phyloP scores from a whole-genome alignment of 2,888 invertebrate species.

The Tinea semifulvella region DNA sequence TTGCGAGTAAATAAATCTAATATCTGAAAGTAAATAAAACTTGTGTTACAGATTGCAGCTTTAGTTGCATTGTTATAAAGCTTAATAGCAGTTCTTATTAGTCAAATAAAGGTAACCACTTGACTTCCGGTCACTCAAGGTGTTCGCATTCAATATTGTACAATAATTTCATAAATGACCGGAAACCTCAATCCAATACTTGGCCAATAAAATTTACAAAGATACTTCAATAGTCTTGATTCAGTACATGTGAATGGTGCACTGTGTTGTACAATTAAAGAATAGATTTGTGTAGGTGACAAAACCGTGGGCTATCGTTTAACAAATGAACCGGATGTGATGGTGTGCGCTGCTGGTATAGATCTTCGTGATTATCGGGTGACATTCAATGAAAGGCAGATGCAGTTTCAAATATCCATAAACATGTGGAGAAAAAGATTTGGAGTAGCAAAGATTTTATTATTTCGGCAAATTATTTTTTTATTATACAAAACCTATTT shows the following conservation, averaged over 20 bases:
- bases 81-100: conserved; percentile 15
- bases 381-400: conserved; percentile 42
- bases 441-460: too few relatives aligned
- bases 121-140: conserved; percentile 26
- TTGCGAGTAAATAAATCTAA: too few relatives aligned
- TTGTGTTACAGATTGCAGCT: too few relatives aligned
- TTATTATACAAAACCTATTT: too few relatives aligned
- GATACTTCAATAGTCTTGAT: background rate
- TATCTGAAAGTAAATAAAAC: too few relatives aligned
- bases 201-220: conserved; percentile 4
- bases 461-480: conserved; percentile 11
- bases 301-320: conserved; percentile 25
- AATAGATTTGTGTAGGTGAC: conserved; percentile 20
- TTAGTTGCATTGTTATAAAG: conserved; percentile 16
- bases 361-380: conserved; percentile 25
- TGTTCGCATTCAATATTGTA: conserved; percentile 28
- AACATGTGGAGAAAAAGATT: conserved; percentile 39
- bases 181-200: conserved; percentile 9
- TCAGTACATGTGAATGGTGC: background rate
- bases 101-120: conserved; percentile 20
- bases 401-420: conserved; percentile 60
- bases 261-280: conserved; percentile 19
- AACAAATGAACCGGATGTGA: conserved; percentile 42
- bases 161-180: conserved; percentile 22
- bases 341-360: conserved; percentile 40